Percentiles rank a stretch among this genome's conserved stretches.
These are phyloP conservation scores for Silvanus unidentatus DNA, from an alignment of 2,888 invertebrate species.

Conservation along the genomic window DNA sequence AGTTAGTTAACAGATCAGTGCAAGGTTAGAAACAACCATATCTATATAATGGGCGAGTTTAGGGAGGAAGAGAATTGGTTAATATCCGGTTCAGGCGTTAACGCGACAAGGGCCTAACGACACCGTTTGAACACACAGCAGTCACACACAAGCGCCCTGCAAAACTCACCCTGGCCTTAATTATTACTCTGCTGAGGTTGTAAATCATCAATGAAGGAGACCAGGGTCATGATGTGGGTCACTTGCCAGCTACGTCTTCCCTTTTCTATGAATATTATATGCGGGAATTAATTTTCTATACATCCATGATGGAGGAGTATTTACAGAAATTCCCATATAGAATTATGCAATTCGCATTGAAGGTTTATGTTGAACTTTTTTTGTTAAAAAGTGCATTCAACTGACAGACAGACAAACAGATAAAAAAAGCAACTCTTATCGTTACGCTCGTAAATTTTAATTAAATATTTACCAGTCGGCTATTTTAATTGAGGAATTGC, in stretches of 20 bases:
- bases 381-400: too few species aligned
- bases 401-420: too few species aligned
- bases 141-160: constrained; percentile 15
- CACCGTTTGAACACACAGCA: constrained; percentile 12
- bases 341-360: too few species aligned
- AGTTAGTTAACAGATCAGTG: constrained; percentile 10
- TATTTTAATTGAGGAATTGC: constrained; percentile 8
- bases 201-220: constrained; percentile 34
- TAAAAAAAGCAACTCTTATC: too few species aligned
- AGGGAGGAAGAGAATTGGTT: constrained; percentile 33
- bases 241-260: constrained; percentile 10
- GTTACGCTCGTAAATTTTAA: constrained; percentile 8
- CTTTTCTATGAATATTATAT: too few species aligned
- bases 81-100: constrained; percentile 37
- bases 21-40: constrained; percentile 18
- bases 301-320: background rate
- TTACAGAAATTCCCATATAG: too few species aligned
- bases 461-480: constrained; percentile 7
- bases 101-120: constrained; percentile 35
- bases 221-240: constrained; percentile 30
- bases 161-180: constrained; percentile 29
- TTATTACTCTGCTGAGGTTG: constrained; percentile 34
- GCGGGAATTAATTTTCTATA: too few species aligned
- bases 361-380: too few species aligned
- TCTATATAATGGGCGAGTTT: constrained; percentile 21